Evolutionary conservation across 2,113 vertebrate species (phyloP).

Genomic region (Tricholaema leucomelas): DNA sequence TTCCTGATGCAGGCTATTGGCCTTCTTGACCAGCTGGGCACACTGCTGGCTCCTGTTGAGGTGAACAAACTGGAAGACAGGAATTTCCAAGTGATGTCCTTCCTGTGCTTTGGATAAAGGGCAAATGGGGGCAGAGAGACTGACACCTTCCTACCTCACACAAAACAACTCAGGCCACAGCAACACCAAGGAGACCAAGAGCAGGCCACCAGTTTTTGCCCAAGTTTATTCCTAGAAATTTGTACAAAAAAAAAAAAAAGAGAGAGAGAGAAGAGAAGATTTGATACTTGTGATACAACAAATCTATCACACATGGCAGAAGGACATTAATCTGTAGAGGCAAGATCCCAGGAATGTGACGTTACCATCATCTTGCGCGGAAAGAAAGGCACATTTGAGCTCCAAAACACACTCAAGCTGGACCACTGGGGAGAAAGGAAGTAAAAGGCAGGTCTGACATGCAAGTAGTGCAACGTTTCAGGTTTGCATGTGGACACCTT

Average conservation of each 20-base stretch:
- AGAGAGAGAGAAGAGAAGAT: too few species aligned
- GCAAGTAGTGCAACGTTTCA: conserved; percentile 55
- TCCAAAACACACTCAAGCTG: conserved; percentile 2
- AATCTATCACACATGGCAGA: conserved; percentile 53
- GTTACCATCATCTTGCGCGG: conserved; percentile 13
- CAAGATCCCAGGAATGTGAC: conserved; percentile 52
- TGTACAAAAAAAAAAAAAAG: conserved; percentile 59
- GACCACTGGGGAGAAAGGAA: background rate
- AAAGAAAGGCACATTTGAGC: conserved; percentile 68
- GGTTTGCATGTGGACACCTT: background rate
- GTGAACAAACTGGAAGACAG: too few species aligned
- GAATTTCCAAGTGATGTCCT: too few species aligned
- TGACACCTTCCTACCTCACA: too few species aligned
- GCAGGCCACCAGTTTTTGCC: background rate
- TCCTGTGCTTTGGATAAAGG: too few species aligned
- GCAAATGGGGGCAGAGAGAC: too few species aligned
- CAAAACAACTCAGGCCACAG: background rate
- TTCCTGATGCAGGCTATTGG: too few species aligned
- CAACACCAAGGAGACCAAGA: background rate
- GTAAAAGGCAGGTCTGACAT: conserved; percentile 38
- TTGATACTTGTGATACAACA: conserved; percentile 3
- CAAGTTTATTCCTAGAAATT: conserved; percentile 77
- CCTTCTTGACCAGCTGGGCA: too few species aligned
- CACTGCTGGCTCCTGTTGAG: too few species aligned
- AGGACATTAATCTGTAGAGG: conserved; percentile 18